Base-by-base conservation (phyloP, 1,140 invertebrate genomes). In the Diabrotica undecimpunctata region DNA sequence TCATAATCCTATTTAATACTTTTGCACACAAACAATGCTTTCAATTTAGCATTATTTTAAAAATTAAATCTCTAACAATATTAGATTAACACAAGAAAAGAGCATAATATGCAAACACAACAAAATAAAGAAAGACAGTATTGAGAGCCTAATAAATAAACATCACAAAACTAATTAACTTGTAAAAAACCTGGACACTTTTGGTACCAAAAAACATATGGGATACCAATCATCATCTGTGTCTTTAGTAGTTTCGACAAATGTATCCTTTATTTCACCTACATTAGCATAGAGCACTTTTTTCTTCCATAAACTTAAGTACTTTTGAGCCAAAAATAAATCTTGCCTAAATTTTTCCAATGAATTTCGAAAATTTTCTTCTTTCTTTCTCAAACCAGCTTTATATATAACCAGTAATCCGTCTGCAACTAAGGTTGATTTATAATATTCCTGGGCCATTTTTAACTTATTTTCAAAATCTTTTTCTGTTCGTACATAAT, bases 221-320 rank as follows among this genome's bases (percentile, higher is more conserved):
- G 59, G 55, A 41, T 62, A 61, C 54, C 53, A 60, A 11, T 39
- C 36, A 0, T 41, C 55, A 12, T 10, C 39, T 13, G 7, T 10
- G 9, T 8, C 25, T 14, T 64, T 9, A 9, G 54, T 53, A 6
- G 12, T 7, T 56, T 2, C 39, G 12, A 39, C 13, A n/a, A 54
- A 39, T 52, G 55, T 61, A 25, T 25, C 25, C 25, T 25, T 25
- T 25, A 1, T 25, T 25, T 25, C 25, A 25, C 25, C 25, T 25
- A 25, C 25, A 25, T 25, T 25, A 25, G 4, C 4, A 51, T 64
- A 63, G 66, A 65, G 51, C 2, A 58, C 51, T 13, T 65, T 70
- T 11, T 39, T 51, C 64, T 71, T 72, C 74, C 74, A 75, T 14
- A 65, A 66, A 35, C 63, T 65, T 46, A 66, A 58, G 66, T 72